Base-by-base conservation (phyloP, 2,888 invertebrate species). In the Nemapogon koenigi region DNA sequence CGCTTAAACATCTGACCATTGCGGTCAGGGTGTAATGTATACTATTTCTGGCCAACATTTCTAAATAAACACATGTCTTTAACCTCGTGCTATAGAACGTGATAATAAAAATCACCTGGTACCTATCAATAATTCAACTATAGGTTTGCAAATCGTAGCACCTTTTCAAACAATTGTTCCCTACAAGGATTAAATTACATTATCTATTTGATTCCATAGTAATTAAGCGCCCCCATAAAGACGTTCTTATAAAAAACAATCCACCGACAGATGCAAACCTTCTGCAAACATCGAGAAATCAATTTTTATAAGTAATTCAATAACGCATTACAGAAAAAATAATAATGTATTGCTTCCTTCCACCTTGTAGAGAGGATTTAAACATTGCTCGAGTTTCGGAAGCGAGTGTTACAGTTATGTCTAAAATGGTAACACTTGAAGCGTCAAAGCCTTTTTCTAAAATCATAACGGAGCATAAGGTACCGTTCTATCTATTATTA, bases 201-300 rank as follows among this genome's bases (percentile, higher is more conserved):
- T 73, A 75, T 76, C 73, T 72, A 72, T 68, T 65, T 63, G 57
- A 63, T 64, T 57, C 60, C 63, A 52, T 60, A 56, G 60, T 69
- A 78, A 78, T 78, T 76, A 78, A 70, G 72, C 70, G 62, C 76
- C 76, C 73, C 69, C 73, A 75, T 76, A 59, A 57, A 62, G 59
- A 56, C 57, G 57, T 47, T 52, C 50, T 51, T 60, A 59, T 61
- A 55, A 56, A 69, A 69, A 68, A 55, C 65, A 65, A 59, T 22
- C 49, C n/a, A 57, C 53, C 48, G 48, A 71, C 76, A 78, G 76
- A 78, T 78, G 76, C 62, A 52, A 62, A 59, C 59, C 59, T 57
- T 64, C 57, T 62, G 66, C 69, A 70, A 73, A 68, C 59, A 66
- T 52, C 51, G 55, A 53, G 33, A 58, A 68, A 69, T 71, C 65